Percentiles rank a stretch among this genome's conserved stretches.
Conservation (phyloP, 2,888 invertebrate species). For the Spisula subtruncata region DNA sequence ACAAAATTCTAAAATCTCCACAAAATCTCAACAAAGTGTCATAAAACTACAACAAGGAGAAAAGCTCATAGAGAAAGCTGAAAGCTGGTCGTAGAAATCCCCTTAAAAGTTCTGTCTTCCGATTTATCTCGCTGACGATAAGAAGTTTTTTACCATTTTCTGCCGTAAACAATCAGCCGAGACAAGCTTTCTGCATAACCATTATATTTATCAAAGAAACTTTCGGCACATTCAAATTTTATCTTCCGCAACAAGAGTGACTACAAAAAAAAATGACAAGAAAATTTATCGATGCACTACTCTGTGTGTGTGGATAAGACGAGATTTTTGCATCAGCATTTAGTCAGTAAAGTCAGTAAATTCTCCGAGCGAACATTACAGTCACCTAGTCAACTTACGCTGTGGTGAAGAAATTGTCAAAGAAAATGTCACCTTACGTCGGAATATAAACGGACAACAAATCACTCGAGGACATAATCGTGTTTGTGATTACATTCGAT, state of each 20-base stretch:
- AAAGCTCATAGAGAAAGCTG: no score
- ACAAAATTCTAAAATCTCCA: neutral
- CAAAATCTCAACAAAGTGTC: neutral
- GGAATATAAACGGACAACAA: neutral
- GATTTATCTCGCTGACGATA: neutral
- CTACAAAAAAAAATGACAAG: neutral
- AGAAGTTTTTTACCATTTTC: neutral
- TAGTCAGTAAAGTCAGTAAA: neutral
- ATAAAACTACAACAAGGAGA: neutral
- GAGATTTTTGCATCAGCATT: conserved; percentile 18
- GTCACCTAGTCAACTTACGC: neutral
- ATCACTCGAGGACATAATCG: neutral
- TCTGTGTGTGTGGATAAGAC: neutral
- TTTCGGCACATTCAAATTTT: conserved; percentile 7
- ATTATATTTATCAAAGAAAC: conserved; percentile 22
- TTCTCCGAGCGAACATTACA: neutral
- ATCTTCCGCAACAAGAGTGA: conserved; percentile 19
- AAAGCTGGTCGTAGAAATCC: neutral
- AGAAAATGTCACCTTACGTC: neutral
- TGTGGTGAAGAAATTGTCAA: neutral
- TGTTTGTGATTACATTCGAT: neutral
- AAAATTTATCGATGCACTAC: neutral
- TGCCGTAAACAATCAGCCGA: neutral
- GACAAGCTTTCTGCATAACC: conserved; percentile 10
- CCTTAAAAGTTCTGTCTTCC: neutral